phyloP scores from a whole-genome alignment of 2,797 vertebrate genomes.

The Falco columbarius region DNA sequence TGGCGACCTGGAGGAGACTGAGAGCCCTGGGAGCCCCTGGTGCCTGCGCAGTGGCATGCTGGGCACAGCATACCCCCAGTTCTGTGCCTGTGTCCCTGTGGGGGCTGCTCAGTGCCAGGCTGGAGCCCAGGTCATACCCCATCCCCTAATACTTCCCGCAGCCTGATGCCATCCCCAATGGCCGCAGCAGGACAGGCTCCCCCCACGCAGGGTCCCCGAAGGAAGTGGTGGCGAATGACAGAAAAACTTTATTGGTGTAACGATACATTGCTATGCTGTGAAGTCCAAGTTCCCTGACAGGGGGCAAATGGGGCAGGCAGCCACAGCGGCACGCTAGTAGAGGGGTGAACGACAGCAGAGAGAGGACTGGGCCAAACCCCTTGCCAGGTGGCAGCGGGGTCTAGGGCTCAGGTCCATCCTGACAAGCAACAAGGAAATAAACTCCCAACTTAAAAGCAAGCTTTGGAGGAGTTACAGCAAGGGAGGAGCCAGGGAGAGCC shows the following conservation, averaged over 20 bases:
- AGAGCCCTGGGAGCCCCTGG: background rate
- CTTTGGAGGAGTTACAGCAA: background rate
- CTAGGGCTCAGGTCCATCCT: background rate
- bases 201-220: background rate
- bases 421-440: background rate
- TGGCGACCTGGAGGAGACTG: too few species aligned
- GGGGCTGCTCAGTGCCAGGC: too few species aligned
- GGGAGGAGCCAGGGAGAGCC: background rate
- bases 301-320: background rate
- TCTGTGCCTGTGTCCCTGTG: background rate
- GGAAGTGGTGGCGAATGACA: background rate
- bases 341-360: background rate
- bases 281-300: background rate
- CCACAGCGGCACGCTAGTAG: background rate
- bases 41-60: background rate
- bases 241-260: conserved; percentile 6
- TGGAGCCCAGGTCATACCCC: too few species aligned
- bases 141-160: background rate
- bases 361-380: background rate
- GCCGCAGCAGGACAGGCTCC: too few species aligned
- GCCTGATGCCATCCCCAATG: background rate
- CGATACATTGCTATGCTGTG: background rate
- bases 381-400: background rate
- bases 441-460: background rate
- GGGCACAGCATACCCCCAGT: background rate